Percentiles rank a stretch among this genome's conserved stretches.
Evolutionary conservation across 2,113 vertebrate genomes (phyloP).

Genomic region (Lepus timidus): DNA sequence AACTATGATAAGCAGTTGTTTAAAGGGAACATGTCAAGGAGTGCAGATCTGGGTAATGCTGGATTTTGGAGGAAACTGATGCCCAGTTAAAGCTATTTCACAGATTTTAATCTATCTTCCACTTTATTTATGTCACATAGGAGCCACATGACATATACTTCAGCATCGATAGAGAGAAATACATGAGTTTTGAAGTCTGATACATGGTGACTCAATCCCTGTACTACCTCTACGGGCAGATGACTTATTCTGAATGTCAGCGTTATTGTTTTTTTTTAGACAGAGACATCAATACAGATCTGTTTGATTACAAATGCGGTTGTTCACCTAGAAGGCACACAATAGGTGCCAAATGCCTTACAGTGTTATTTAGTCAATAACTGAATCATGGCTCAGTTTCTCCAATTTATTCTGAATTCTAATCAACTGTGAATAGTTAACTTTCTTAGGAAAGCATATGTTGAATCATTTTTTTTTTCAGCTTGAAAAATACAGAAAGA

Average conservation of each 20-base stretch:
- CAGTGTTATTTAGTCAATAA: background rate
- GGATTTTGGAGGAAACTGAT: background rate
- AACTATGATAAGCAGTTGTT: background rate
- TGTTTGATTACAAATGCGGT: background rate
- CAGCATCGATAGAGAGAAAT: background rate
- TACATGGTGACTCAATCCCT: background rate
- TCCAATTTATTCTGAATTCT: slow-evolving; percentile 29
- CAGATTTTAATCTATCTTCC: background rate
- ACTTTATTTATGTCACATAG: background rate
- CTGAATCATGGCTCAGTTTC: background rate
- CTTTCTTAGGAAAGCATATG: background rate
- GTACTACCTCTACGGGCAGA: background rate
- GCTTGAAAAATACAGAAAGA: background rate
- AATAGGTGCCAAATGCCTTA: background rate
- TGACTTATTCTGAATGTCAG: background rate
- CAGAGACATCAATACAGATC: background rate
- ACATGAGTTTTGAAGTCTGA: background rate
- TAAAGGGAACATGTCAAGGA: background rate
- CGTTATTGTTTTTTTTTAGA: background rate
- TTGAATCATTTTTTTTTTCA: background rate
- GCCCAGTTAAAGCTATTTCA: background rate
- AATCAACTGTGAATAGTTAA: background rate
- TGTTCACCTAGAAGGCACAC: background rate
- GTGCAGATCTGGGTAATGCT: background rate
- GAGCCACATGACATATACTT: background rate